phyloP scores from a whole-genome alignment of 2,797 vertebrate genomes.

The Pithecia hirsuta region DNA sequence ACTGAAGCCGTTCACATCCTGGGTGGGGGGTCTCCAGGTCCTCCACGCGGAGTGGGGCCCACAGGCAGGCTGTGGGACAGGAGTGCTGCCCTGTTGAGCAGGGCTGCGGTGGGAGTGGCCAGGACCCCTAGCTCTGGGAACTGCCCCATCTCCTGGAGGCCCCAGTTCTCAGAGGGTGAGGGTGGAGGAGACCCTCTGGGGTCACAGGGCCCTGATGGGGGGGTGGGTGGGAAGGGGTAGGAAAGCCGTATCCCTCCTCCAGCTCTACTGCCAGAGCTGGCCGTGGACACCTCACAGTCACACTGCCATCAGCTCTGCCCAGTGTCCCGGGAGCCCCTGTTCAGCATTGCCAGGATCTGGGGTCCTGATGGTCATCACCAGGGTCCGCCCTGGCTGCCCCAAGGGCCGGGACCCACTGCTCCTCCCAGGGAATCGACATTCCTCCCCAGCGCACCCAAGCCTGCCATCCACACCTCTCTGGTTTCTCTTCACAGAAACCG shows the following conservation, averaged over 20 bases:
- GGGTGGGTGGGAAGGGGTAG: too few relatives aligned
- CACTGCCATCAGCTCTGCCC: background rate
- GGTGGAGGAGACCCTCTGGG: background rate
- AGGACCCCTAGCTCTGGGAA: background rate
- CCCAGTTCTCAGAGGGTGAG: background rate
- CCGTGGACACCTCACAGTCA: rapidly evolving
- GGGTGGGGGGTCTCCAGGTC: rapidly evolving
- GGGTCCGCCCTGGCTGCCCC: background rate
- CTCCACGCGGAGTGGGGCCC: rapidly evolving
- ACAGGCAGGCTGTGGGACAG: too few relatives aligned
- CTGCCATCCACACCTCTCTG: background rate
- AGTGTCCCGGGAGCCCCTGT: background rate
- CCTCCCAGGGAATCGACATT: background rate
- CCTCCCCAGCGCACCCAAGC: background rate
- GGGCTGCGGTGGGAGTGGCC: background rate
- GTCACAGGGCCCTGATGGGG: too few relatives aligned
- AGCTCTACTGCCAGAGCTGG: background rate
- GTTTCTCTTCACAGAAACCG: conserved; percentile 64
- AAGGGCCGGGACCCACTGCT: rapidly evolving
- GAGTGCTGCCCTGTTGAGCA: background rate
- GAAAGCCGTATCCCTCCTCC: rapidly evolving
- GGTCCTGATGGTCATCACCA: background rate
- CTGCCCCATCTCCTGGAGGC: background rate
- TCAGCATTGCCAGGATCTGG: background rate
- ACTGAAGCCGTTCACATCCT: rapidly evolving